phyloP scores from a whole-genome alignment of 2,113 vertebrate species.

The Rynchops niger region DNA sequence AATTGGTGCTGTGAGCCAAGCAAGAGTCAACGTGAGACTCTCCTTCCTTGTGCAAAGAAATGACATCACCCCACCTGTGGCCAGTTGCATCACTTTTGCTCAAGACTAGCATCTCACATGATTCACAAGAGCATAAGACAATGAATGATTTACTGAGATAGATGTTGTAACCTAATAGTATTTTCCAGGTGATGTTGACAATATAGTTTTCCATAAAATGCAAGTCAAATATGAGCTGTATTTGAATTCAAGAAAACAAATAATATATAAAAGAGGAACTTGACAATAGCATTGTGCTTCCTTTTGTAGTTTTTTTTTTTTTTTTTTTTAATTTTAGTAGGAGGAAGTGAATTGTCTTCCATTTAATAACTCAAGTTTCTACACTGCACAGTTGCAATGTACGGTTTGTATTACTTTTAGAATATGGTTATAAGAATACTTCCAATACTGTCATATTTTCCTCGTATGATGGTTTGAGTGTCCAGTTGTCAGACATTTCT shows the following conservation, averaged over 20 bases:
- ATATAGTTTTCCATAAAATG: not conserved
- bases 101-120: not conserved
- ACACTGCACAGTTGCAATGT: not conserved
- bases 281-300: not conserved
- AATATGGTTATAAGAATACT: not conserved
- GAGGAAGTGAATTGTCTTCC: slow-evolving; percentile 10
- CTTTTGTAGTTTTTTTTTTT: not conserved
- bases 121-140: not conserved
- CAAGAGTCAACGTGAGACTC: not conserved
- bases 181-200: not conserved
- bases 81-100: not conserved
- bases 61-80: not conserved
- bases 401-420: not conserved
- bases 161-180: not conserved
- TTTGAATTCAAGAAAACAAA: not conserved
- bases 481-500: not conserved
- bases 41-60: not conserved
- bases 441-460: not conserved
- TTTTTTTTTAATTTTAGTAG: not conserved
- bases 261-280: not conserved
- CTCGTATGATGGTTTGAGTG: not conserved
- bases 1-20: not conserved
- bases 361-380: not conserved
- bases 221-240: not conserved
- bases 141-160: not conserved